Evolutionary conservation across 2,888 invertebrate genomes (phyloP), one percentile per base, ranked within the genome.

Genomic region (Drosophila macrothrix): DNA sequence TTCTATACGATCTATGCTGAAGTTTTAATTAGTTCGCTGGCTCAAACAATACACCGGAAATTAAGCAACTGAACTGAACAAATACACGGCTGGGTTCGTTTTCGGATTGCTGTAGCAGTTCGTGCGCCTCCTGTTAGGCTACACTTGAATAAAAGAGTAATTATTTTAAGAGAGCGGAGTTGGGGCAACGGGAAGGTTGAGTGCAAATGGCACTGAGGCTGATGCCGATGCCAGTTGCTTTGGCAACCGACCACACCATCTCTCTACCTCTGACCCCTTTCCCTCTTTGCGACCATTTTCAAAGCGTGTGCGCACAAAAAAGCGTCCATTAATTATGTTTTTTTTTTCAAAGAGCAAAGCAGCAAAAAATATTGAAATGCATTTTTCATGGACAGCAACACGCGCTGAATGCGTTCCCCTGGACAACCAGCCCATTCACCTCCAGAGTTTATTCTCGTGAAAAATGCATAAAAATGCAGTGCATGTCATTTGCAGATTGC

Each of bases 1-100:
- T 56, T 39, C 72, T 72, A 76, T 78, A 67, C 76, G 60, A 64
- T 68, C 73, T 77, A 55, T 75, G 53, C 79, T 84, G 77, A 87
- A 89, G 82, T 90, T 86, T 87, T 89, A 87, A 87, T 87, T 89
- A 90, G 90, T 84, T 74, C 90, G 64, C 82, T 78, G 69, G 68
- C 63, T 71, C 73, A 87, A 78, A 90, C 82, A 87, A 78, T 84
- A 86, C 69, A 80, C 90, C 87, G 90, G 91, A 87, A 87, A 87
- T 90, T 90, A 87, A 87, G 82, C 76, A 58, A 43, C 58, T 39
- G 28, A 75, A 90, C 62, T 75, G 78, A 90, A 78, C 12, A 31
- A 29, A 29, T 59, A 22, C 43, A 28, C 31, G 54, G 54, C 25
- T 46, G 22, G 33, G 49, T 65, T 39, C 50, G 22, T 55, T 39